Evolutionary conservation across 2,113 vertebrate genomes (phyloP).

Genomic region (Solea senegalensis): DNA sequence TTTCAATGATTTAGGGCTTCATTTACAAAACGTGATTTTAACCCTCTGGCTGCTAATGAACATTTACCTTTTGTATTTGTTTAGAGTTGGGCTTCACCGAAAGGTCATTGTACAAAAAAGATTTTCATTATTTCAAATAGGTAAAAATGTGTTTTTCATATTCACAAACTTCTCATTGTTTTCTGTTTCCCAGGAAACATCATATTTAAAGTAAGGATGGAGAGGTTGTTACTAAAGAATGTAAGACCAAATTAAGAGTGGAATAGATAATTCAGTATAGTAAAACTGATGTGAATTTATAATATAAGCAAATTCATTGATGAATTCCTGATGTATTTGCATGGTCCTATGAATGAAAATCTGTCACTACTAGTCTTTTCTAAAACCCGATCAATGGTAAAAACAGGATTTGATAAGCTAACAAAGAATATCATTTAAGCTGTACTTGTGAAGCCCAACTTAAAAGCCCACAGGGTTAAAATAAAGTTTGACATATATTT

Average conservation of each 20-base stretch:
- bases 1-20: conserved; percentile 21
- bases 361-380: neutral
- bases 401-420: neutral
- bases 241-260: neutral
- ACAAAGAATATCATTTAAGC: neutral
- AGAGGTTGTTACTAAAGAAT: neutral
- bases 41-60: conserved; percentile 42
- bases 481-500: conserved; percentile 14
- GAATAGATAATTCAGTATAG: too few relatives aligned
- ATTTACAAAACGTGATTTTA: conserved; percentile 32
- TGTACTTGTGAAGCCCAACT: neutral
- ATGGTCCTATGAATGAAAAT: too few relatives aligned
- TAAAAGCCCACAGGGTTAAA: conserved; percentile 48
- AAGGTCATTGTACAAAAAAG: neutral
- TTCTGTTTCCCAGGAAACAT: neutral
- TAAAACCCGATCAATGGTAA: neutral
- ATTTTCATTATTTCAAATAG: neutral
- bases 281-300: too few relatives aligned
- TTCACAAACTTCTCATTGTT: neutral
- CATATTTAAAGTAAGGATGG: neutral
- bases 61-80: neutral
- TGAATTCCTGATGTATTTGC: too few relatives aligned
- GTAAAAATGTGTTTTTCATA: too few relatives aligned
- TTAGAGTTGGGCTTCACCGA: neutral
- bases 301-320: too few relatives aligned